phyloP scores from a whole-genome alignment of 2,797 vertebrate genomes.

The Chiloscyllium punctatum region DNA sequence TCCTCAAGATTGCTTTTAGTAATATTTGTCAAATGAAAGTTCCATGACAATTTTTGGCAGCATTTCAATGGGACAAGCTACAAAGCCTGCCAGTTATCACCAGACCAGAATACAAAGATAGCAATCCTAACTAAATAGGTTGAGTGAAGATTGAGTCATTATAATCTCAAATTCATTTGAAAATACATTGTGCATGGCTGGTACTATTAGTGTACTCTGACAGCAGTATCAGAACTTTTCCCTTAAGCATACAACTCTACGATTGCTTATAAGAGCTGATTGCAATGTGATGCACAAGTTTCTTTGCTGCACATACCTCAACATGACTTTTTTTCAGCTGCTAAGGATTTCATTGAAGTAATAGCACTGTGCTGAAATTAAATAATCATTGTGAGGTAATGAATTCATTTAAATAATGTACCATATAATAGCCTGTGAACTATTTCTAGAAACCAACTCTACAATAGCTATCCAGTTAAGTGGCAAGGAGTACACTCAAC shows the following conservation, averaged over 20 bases:
- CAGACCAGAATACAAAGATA: neutral
- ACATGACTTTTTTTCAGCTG: neutral
- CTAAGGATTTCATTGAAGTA: neutral
- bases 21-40: neutral
- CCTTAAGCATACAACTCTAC: neutral
- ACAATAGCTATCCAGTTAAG: neutral
- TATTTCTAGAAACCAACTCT: neutral
- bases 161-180: neutral
- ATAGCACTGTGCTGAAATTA: constrained; percentile 12
- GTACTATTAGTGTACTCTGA: neutral
- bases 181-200: neutral
- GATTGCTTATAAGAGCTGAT: neutral
- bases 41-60: neutral
- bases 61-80: neutral
- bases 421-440: neutral
- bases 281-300: neutral
- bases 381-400: neutral
- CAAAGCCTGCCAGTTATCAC: neutral
- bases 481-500: neutral
- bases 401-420: constrained; percentile 5
- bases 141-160: neutral
- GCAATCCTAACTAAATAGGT: neutral
- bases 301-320: neutral
- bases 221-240: neutral
- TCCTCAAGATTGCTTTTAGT: neutral